A percentile compares a stretch with the other conserved stretches of the same genome.
phyloP scores from a whole-genome alignment of 2,113 vertebrate species.

The Thinocorus orbignyianus region DNA sequence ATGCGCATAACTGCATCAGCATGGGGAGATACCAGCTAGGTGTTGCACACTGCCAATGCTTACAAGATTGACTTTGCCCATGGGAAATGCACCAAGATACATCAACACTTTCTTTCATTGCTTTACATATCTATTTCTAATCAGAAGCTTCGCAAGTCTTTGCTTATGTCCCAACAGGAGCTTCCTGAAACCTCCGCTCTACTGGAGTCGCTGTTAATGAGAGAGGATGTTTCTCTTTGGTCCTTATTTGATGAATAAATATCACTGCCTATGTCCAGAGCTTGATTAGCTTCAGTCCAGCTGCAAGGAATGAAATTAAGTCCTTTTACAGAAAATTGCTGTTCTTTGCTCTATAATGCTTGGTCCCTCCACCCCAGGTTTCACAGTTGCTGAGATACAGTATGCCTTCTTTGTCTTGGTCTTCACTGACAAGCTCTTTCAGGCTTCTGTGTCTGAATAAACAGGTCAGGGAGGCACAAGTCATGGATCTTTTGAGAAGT shows the following conservation, averaged over 20 bases:
- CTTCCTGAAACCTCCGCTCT: background rate
- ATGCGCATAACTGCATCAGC: background rate
- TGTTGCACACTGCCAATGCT: background rate
- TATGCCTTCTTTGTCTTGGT: background rate
- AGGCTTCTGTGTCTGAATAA: background rate
- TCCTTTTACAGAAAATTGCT: background rate
- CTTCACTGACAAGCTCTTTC: background rate
- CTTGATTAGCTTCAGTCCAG: background rate
- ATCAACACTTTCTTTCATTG: background rate
- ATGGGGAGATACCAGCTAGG: background rate
- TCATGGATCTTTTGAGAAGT: background rate
- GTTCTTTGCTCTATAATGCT: background rate
- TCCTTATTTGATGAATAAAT: background rate
- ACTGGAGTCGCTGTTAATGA: background rate
- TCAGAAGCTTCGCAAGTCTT: background rate
- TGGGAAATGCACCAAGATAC: background rate
- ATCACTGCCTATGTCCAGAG: background rate
- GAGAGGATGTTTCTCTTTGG: background rate
- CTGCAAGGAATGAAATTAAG: background rate
- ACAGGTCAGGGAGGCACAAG: background rate
- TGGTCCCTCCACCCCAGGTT: background rate
- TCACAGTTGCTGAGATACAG: background rate
- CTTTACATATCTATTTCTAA: background rate
- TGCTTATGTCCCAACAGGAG: background rate
- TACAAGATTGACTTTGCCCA: background rate